phyloP scores from a whole-genome alignment of 2,797 vertebrate genomes.

The Alauda arvensis region DNA sequence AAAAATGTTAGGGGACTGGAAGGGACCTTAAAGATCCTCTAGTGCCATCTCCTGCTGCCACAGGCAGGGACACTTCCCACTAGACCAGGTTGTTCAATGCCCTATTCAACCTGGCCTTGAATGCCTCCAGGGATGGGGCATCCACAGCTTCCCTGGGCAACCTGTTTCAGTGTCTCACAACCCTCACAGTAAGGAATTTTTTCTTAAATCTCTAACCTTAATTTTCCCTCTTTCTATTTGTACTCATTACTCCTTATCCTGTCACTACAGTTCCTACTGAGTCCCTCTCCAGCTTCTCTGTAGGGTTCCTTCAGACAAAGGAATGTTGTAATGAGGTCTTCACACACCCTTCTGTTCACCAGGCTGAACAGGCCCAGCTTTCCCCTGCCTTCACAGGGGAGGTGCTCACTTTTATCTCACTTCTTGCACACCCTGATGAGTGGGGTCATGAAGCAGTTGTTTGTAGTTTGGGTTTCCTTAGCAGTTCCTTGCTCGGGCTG shows the following conservation, averaged over 20 bases:
- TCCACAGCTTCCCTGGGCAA: neutral
- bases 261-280: neutral
- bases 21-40: neutral
- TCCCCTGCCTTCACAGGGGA: too few species aligned
- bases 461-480: neutral
- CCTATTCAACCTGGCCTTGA: neutral
- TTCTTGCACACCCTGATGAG: neutral
- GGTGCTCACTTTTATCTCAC: neutral
- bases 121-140: neutral
- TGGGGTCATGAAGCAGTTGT: neutral
- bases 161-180: neutral
- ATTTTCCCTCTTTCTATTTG: neutral
- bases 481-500: neutral
- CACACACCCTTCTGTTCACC: neutral
- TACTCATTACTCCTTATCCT: neutral
- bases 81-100: neutral
- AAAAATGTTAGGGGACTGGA: neutral
- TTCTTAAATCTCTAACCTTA: neutral
- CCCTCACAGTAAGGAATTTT: neutral
- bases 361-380: neutral
- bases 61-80: neutral
- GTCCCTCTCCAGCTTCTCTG: neutral
- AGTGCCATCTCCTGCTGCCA: neutral
- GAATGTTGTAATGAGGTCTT: neutral
- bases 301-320: neutral